Base-by-base conservation (phyloP, 2,113 vertebrate species). In the Pelvicachromis taeniatus region DNA sequence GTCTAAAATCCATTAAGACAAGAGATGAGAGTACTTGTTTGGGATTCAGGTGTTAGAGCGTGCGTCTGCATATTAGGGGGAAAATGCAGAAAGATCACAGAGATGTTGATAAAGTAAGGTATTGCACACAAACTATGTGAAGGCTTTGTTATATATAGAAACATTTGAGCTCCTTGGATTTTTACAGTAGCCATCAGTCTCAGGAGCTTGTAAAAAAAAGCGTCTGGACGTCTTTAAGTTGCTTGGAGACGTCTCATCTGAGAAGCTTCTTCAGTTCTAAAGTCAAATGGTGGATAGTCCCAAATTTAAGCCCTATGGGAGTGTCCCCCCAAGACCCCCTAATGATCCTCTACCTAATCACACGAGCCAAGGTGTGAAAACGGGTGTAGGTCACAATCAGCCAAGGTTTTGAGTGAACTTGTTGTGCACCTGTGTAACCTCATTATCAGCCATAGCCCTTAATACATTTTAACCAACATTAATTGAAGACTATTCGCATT, bases 1-100 rank as follows among this genome's bases (percentile, higher is more conserved):
- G 61, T 85, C 42, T 85, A 61, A 91, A 82, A 84, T 53, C 54
- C 68, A 85, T 89, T 65, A 88, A 80, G 87, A 78, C 26, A 26
- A 79, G 82, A 89, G 53, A 86, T 73, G 56, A 8, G 83, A 19
- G 11, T 40, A 35, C 55, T 61, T 56, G 45, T 48, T 81, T 86
- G 55, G 52, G 73, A 83, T 82, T 52, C 61, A 81, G 35, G 38
- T 82, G 23, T 54, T 13, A 48, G 75, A 77, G 9, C 9, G 33
- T 48, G 53, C 2, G 4, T 7, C 42, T 50, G 42, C 42, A 13
- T 75, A 50, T 75, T 31, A 19, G 19, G 9, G 29, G 8, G 14
- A 75, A 75, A 52, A 75, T 75, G 70, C 26, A 33, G 6, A 31
- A 75, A 75, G 26, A 52, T 75, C 1, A 0, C 26, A 52, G 45